Evolutionary conservation across 2,888 invertebrate genomes (phyloP), one percentile per base, ranked within the genome.

Genomic region (Rhingia rostrata): DNA sequence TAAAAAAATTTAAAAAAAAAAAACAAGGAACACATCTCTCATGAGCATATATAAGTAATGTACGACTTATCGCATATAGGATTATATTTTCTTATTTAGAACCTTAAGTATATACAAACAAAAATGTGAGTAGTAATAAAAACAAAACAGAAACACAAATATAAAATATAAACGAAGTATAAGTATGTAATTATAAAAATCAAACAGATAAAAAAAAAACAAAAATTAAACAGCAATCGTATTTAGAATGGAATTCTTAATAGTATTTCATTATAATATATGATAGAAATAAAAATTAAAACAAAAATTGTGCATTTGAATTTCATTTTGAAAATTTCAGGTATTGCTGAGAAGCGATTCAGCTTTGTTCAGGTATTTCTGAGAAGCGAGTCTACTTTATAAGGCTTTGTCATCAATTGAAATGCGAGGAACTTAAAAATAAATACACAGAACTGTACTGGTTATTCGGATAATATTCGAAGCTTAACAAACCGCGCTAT

Each of bases 81-180:
- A 79, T 83, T 83, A 78, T 83, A 83, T 83, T 83, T 83, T 83
- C 83, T 83, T 83, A 83, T 83, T 78, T 83, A 83, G 83, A 73
- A 39, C 73, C 51, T 56, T 83, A 83, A 83, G 83, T 78, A 81
- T 60, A 81, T 60, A 22, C 22, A 74, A 49, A 49, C 9, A 49
- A 30, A 78, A 83, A 56, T 82, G 77, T 77, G 77, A 81, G 58
- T 58, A 81, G 58, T 69, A 77, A 37, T 39, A 45, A 64, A 53
- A 32, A 53, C 4, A 53, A 70, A 58, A 51, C 10, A 45, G 47
- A 61, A 75, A 33, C 33, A 47, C 33, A 61, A 61, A n/a, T 53
- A 39, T 10, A 53, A 69, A 67, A 37, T 75, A 64, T 69, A 61
- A 83, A 83, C 64, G 64, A 78, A 83, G 66, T 22, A 75, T 69